Conservation (phyloP, 2,113 vertebrate species). For the Aspiorhynchus laticeps region DNA sequence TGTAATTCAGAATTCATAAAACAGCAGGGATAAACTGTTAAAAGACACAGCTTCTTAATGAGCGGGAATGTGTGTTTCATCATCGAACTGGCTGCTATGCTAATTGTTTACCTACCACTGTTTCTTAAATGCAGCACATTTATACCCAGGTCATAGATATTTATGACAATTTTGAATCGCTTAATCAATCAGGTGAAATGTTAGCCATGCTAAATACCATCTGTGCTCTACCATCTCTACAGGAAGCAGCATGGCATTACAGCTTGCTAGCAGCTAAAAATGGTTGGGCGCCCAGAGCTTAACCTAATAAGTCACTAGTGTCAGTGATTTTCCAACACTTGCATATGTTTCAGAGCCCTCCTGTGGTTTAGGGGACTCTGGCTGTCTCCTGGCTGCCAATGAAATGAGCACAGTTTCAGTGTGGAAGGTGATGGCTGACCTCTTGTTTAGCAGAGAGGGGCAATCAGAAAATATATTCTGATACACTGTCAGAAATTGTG, state of each 20-base stretch:
- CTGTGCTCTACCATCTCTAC: conserved; percentile 57
- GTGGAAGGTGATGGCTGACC: conserved; percentile 21
- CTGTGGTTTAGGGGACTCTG: not conserved
- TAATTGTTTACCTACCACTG: conserved; percentile 82
- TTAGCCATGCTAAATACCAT: conserved; percentile 62
- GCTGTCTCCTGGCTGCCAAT: conserved; percentile 12
- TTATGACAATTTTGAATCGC: conserved; percentile 67
- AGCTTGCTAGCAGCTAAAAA: conserved; percentile 37
- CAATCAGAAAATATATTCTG: not conserved
- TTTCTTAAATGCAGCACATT: conserved; percentile 74
- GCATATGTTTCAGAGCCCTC: conserved; percentile 31
- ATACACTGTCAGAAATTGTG: not conserved
- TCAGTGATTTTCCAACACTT: conserved; percentile 42
- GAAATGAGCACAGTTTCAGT: conserved; percentile 20
- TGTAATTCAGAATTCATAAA: conserved; percentile 83
- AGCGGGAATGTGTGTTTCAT: conserved; percentile 70
- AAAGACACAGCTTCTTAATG: conserved; percentile 75
- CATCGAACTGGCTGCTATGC: conserved; percentile 68
- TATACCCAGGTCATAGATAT: conserved; percentile 68
- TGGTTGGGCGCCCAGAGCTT: conserved; percentile 22
- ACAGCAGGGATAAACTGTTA: conserved; percentile 78
- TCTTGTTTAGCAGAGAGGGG: not conserved
- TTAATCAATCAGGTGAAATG: conserved; percentile 66
- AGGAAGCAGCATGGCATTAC: conserved; percentile 26
- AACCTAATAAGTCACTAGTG: conserved; percentile 40